Evolutionary conservation across 53 echinoderm and acorn worm species (phyloP), one percentile per base, ranked within the genome.

Genomic region (Holothuria leucospilota): DNA sequence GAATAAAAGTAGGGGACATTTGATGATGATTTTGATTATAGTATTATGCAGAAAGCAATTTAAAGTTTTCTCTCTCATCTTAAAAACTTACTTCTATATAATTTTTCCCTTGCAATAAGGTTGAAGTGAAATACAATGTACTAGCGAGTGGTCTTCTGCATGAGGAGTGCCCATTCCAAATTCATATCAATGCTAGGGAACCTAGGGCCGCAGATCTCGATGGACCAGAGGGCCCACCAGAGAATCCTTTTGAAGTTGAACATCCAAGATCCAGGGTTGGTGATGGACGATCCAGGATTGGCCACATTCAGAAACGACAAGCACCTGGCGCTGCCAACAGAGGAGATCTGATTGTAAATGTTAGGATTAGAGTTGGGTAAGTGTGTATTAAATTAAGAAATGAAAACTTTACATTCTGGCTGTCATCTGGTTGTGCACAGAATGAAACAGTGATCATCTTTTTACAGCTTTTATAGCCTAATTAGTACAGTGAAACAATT

Each of bases 271-370:
- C 90, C 13, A 90, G 93, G 62, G 85, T 93, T 30, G 85, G 81
- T 15, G 74, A 66, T 64, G 68, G 87, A 63, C 60, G 93, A 68
- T 90, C 90, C 25, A 90, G 93, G 63, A 87, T 93, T 2, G 93
- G 77, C 13, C 80, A 78, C 16, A 34, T 86, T 0, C 27, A 40
- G 23, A 81, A 20, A 30, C 39, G 84, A 66, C 84, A 83, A 42
- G 84, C 84, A 27, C 23, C 20, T 14, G 40, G 66, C 20, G 61
- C 26, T 7, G 59, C 51, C 5, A 56, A 53, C 60, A 80, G 61
- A 61, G 80, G 80, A 24, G 59, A 24, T 16, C 18, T 80, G 80
- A 80, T 80, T 10, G 53, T 80, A 18, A 59, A 29, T 62, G 62
- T 80, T 24, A 80, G 59, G 20, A 59, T 80, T 13, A 34, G 18